Evolutionary conservation across 37 sponge, comb jelly and placozoan species (phyloP), one percentile per base, ranked within the genome.

Genomic region (Crambe crambe): DNA sequence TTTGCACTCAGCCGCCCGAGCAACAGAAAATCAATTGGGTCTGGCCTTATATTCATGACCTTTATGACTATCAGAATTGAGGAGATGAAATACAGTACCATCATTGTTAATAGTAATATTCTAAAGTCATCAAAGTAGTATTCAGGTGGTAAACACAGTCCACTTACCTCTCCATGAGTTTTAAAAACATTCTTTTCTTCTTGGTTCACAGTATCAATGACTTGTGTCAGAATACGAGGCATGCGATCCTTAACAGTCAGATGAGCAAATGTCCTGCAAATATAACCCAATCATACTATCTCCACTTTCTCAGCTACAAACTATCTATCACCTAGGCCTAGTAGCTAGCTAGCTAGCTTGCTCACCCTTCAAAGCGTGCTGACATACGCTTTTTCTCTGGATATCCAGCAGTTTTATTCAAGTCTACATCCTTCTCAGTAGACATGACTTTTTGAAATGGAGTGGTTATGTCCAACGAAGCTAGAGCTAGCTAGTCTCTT

Each of bases 181-280:
- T 70, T 31, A 10, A 5, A 3, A 0, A 72, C 43, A 0, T 10
- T 42, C 15, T 59, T 70, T 37, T 80, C 82, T 15, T 84, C 65
- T 40, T 70, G 77, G 78, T 90, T 70, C 27, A 95, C 23, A 2
- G 92, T 85, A 72, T 97, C 93, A 25, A 96, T 87, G 26, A 93
- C 95, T 58, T 92, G 90, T 0, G 97, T 94, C 64, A 96, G 72
- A 10, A 95, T 87, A 30, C 77, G 79, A 4, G 97, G 97, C 88
- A 97, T 88, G 22, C 99, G 85, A 0, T 99, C 99, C 61, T 78
- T 83, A 58, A 96, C 67, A 56, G 99, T 97, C 37, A 64, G 30
- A 75, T 86, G 87, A 2, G 95, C 95, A 85, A 99, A 99, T 20
- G 97, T 99, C 65, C 97, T 95, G 76, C 27, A 73, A 54, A 21